A percentile compares a stretch with the other conserved stretches of the same genome.
Conservation (phyloP, 37 sponge, comb jelly and placozoan genomes). For the Corticium candelabrum region DNA sequence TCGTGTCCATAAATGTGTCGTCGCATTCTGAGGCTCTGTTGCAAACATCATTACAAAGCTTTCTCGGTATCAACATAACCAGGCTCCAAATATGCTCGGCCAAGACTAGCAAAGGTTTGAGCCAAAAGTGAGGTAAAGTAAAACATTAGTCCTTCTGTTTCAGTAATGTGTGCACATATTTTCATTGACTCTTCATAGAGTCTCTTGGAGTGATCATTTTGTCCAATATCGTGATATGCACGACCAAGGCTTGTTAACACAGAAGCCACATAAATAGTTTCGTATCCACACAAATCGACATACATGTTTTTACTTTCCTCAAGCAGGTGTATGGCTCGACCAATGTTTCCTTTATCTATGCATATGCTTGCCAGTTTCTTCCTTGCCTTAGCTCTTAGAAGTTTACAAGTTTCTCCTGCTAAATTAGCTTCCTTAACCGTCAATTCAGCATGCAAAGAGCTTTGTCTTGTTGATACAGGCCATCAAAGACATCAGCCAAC, state of each 20-base stretch:
- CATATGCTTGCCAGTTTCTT: no score
- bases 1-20: not conserved
- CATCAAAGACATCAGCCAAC: no score
- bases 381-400: no score
- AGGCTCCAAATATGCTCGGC: not conserved
- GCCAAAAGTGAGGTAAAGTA: no score
- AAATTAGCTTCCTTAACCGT: not conserved
- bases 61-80: not conserved
- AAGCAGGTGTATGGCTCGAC: no score
- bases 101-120: not conserved
- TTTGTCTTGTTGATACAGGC: no score
- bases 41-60: not conserved
- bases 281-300: not conserved
- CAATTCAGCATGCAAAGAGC: no score
- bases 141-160: no score
- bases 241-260: not conserved
- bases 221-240: not conserved
- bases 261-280: not conserved
- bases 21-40: not conserved
- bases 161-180: not conserved
- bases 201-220: not conserved
- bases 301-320: no score
- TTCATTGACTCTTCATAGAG: not conserved
- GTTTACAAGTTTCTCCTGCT: no score
- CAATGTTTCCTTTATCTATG: no score